Base-by-base conservation (phyloP, 2,797 vertebrate genomes). In the Pampus argenteus region DNA sequence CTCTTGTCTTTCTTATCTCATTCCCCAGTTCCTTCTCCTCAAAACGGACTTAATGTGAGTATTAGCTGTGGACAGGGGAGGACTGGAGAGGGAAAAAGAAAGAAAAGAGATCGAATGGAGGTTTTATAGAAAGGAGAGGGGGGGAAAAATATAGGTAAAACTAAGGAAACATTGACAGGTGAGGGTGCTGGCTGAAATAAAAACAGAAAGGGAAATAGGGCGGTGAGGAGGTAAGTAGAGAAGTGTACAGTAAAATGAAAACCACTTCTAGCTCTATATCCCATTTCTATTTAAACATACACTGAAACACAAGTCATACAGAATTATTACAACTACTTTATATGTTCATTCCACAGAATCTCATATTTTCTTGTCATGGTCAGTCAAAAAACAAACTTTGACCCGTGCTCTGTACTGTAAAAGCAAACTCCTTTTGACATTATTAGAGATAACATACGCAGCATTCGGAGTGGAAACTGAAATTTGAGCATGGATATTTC, bases 281-380 rank as follows among this genome's bases (percentile, higher is more conserved):
- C 69, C 84, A 59, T 62, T 86, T 81, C 65, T 86, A 87, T 89
- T 78, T 88, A 91, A 83, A 92, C 83, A 79, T 52, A 89, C 86
- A 92, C 68, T 58, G 60, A 81, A 84, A 84, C 74, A 90, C 84
- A 81, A 69, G 60, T 83, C 74, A 78, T 74, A 88, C 66, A 85
- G 74, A 71, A 73, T 69, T 80, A 78, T 76, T 80, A 92, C 86
- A 86, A 82, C 57, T 81, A 90, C 51, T 74, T 81, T 77, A 89
- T 70, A 86, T 69, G 64, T 82, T 88, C 58, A 80, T 74, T 76
- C 84, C 64, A 86, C 59, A 85, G 34, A 74, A 45, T 77, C 71
- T 81, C 71, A 76, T 49, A 57, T 69, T 65, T 83, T 82, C 72
- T 78, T 13, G 18, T 68, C 61, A 62, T 15, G 28, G 47, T 85